Evolutionary conservation across 2,888 invertebrate genomes (phyloP), one percentile per base, ranked within the genome.

Genomic region (Parnassius orleans): DNA sequence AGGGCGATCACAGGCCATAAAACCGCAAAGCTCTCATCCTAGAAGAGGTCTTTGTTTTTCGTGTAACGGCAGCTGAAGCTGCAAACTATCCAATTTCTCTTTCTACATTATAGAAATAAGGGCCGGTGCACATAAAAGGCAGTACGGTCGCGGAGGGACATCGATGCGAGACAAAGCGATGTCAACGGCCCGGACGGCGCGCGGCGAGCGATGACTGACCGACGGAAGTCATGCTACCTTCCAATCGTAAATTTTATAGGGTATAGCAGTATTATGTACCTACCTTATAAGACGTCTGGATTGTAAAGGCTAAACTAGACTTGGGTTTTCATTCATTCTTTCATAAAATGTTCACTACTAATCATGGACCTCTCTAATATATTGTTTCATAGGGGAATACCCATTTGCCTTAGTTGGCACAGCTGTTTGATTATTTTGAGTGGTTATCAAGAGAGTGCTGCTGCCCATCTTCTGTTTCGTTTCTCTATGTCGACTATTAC

Each of bases 161-260:
- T 73, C 74, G 72, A 71, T 69, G 72, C 72, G 74, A 78, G 77
- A 84, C 86, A 85, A 84, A 81, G 82, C 79, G 75, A 76, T 80
- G 86, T 86, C 86, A 86, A 83, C 79, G 86, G 70, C 77, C 86
- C 74, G 44, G 52, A 5, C 24, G 56, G 33, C n/a, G 10, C 48
- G 57, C 63, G 46, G 54, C 71, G 73, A 68, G 62, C 75, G 72
- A 72, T 72, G 77, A 74, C 75, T 73, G 72, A 58, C 50, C 63
- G 64, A 48, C 66, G 69, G 73, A 72, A 70, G 33, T 33, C 5
- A 72, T 66, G 65, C 71, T 68, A 69, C 65, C 69, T 56, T 51
- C 33, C 61, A 12, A 61, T 68, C 58, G 66, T 57, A 63, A 66
- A 44, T 19, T 53, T 58, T 54, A 58, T 14, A 53, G 24, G 42